A percentile compares a stretch with the other conserved stretches of the same genome.
Conservation (phyloP, 2,888 invertebrate species). For the Perizoma affinitatum region DNA sequence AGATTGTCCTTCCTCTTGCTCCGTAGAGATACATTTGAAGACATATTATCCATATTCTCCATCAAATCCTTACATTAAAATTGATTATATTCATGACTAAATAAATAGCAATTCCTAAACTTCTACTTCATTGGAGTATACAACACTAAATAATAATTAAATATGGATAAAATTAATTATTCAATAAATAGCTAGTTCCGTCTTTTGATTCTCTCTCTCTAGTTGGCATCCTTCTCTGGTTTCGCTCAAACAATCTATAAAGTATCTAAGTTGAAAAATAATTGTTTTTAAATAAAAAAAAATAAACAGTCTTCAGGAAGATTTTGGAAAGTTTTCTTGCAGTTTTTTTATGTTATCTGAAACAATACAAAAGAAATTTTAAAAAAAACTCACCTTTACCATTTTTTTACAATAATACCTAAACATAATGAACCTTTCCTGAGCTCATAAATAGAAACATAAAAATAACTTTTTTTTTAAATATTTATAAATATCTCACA, state of each 20-base stretch:
- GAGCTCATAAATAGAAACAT: no score
- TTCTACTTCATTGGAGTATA: conserved; percentile 39
- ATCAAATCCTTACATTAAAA: conserved; percentile 53
- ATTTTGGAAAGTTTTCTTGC: conserved; percentile 79
- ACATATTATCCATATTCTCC: conserved; percentile 77
- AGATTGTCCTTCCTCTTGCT: conserved; percentile 80
- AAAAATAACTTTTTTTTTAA: no score
- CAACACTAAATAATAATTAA: conserved; percentile 49
- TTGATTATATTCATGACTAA: conserved; percentile 46
- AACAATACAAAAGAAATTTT: conserved; percentile 55
- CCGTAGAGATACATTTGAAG: conserved; percentile 73
- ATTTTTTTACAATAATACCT: no score
- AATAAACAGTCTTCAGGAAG: conserved; percentile 79
- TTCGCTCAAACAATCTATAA: conserved; percentile 54
- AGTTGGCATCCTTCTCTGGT: conserved; percentile 68
- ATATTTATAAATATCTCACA: no score
- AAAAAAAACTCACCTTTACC: no score
- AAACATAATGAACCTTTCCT: no score
- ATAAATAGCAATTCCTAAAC: conserved; percentile 55
- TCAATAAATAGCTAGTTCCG: conserved; percentile 78
- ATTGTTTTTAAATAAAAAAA: conserved; percentile 60
- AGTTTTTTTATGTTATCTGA: conserved; percentile 74
- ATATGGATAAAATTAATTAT: conserved; percentile 57
- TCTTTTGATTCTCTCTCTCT: conserved; percentile 81
- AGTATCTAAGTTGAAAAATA: conserved; percentile 55